Evolutionary conservation across 2,888 invertebrate genomes (phyloP).

Genomic region (Gryllus longicercus): DNA sequence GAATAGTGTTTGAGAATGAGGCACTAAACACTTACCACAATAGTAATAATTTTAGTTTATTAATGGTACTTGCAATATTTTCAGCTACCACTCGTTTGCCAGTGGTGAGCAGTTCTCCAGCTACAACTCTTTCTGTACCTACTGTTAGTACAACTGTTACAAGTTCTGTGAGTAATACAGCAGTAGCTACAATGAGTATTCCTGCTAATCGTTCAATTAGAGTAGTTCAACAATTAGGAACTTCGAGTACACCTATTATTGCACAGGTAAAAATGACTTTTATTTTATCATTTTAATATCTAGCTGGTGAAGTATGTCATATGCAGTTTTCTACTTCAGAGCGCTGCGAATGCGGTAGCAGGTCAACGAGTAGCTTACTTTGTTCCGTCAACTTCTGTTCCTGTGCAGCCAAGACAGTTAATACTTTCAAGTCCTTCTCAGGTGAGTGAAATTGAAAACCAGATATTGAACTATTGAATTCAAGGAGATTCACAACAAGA

Average conservation of each 20-base stretch:
- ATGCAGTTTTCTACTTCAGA: neutral
- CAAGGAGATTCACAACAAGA: too few relatives aligned
- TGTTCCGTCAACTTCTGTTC: constrained; percentile 28
- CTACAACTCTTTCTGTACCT: neutral
- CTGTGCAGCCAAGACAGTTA: constrained; percentile 30
- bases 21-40: too few relatives aligned
- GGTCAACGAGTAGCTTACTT: constrained; percentile 28
- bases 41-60: too few relatives aligned
- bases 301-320: too few relatives aligned
- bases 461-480: too few relatives aligned
- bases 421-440: constrained; percentile 28
- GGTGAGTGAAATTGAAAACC: too few relatives aligned
- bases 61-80: too few relatives aligned
- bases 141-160: neutral
- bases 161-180: neutral
- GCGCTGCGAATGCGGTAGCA: neutral
- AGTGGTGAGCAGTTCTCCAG: too few relatives aligned
- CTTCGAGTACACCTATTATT: neutral
- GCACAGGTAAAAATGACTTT: neutral
- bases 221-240: neutral
- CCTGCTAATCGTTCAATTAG: neutral
- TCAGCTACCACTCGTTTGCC: too few relatives aligned
- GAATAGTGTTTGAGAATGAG: too few relatives aligned
- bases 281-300: too few relatives aligned
- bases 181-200: neutral